Evolutionary conservation across 2,888 invertebrate genomes (phyloP).

Genomic region (Epinotia bilunana): DNA sequence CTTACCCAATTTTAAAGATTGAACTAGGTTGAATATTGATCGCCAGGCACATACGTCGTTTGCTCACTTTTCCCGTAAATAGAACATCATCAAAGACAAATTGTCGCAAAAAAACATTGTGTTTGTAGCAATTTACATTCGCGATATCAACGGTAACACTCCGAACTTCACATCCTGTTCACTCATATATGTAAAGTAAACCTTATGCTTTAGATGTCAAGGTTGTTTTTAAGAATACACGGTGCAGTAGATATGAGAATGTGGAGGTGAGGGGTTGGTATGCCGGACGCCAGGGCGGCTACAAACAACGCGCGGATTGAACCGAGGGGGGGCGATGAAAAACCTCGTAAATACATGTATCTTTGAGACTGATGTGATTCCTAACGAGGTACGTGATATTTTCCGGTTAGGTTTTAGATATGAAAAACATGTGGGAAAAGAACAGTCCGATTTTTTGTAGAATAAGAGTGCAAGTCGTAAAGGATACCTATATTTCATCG

Average conservation of each 20-base stretch:
- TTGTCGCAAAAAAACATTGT: conserved; percentile 41
- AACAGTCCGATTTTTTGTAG: background rate
- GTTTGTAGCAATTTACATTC: conserved; percentile 38
- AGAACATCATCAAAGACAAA: conserved; percentile 34
- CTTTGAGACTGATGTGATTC: conserved; percentile 16
- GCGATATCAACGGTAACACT: conserved; percentile 14
- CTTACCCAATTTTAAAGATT: background rate
- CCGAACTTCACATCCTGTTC: background rate
- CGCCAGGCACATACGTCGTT: background rate
- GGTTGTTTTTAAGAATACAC: background rate
- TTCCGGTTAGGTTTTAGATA: background rate
- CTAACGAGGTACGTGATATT: conserved; percentile 19
- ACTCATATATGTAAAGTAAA: background rate
- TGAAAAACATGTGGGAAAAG: background rate
- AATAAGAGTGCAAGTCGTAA: background rate
- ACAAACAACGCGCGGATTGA: conserved; percentile 35
- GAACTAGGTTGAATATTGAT: background rate
- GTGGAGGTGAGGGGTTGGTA: conserved; percentile 4
- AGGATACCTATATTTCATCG: background rate
- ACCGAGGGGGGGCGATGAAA: conserved; percentile 39
- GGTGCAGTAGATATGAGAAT: background rate
- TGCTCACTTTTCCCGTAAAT: conserved; percentile 4
- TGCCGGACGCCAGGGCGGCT: conserved; percentile 18
- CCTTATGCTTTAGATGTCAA: background rate
- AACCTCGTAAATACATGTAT: conserved; percentile 44